Conservation (phyloP, 2,797 vertebrate species). For the Macrochelys suwanniensis region DNA sequence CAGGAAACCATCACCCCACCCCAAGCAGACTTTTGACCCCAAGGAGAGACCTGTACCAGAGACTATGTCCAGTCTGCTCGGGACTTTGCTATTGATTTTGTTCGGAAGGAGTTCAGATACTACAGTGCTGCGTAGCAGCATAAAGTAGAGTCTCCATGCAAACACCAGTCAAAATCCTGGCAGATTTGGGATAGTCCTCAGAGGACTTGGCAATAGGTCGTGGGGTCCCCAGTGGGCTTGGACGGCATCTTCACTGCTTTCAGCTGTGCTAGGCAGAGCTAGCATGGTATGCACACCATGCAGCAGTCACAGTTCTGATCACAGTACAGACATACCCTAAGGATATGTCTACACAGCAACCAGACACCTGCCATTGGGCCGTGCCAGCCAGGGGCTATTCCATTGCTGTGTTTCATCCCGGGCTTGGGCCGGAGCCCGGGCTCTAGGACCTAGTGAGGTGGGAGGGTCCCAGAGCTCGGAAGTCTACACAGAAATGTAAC, state of each 20-base stretch:
- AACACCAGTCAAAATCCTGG: constrained; percentile 20
- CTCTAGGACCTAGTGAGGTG: too few species aligned
- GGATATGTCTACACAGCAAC: too few species aligned
- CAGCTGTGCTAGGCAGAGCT: background rate
- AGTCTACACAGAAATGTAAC: too few species aligned
- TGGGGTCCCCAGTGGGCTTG: too few species aligned
- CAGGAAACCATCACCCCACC: background rate
- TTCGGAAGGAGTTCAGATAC: background rate
- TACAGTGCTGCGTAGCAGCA: background rate
- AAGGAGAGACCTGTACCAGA: background rate
- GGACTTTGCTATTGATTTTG: background rate
- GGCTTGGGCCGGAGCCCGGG: too few species aligned
- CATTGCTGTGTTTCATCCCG: too few species aligned
- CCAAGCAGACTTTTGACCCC: background rate
- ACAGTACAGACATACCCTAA: background rate
- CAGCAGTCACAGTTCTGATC: too few species aligned
- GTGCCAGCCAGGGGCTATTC: too few species aligned
- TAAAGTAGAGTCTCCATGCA: fast-evolving
- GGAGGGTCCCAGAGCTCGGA: too few species aligned
- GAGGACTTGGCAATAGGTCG: background rate
- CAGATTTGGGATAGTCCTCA: constrained; percentile 16
- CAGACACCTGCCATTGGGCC: background rate
- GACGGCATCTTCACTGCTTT: background rate
- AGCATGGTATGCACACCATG: background rate
- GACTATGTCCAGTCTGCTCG: background rate